Base-by-base conservation (phyloP, 1,140 invertebrate species). In the Oppia nitens region DNA sequence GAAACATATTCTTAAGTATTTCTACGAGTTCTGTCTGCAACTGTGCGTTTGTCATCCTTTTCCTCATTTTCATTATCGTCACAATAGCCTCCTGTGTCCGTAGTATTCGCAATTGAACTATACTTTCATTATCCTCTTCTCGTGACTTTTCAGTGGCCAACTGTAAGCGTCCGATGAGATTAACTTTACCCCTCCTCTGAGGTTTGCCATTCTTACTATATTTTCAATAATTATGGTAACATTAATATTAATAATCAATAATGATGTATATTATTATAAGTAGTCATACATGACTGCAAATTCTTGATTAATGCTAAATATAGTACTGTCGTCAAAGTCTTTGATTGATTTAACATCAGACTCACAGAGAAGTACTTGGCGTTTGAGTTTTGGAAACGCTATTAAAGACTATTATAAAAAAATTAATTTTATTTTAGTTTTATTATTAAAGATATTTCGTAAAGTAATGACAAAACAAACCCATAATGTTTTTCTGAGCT, bases 1-100 rank as follows among this genome's bases (percentile, higher is more conserved):
- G 74, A 77, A 98, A 98, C 91, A 97, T 96, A 71, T 98, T 96
- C 74, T 96, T 97, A 53, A 98, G 75, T 72, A 98, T 95, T 75
- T 98, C 93, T 6, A 98, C 85, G 45, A 98, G 76, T 78, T 98
- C 94, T 45, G 87, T 88, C 65, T 98, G 93, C 50, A 98, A 74
- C 63, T 94, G 87, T 51, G 85, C 87, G 71, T 95, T 96, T 20
- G 83, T 85, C 53, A 96, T 90, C 47, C 81, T 79, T 72, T 97
- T 97, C 56, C 94, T 78, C 88, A 95, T 97, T 72, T 98, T 98
- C 70, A 98, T 78, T 57, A 98, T 97, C 73, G 97, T 97, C 61
- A 98, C 95, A 61, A 97, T 94, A n/a, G 91, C 92, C 74, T 97
- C 92, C 81, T 85, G 83, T 48, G 84, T 83, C 68, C 93, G 77